Evolutionary conservation across 2,113 vertebrate species (phyloP).

Genomic region (Salvator merianae): DNA sequence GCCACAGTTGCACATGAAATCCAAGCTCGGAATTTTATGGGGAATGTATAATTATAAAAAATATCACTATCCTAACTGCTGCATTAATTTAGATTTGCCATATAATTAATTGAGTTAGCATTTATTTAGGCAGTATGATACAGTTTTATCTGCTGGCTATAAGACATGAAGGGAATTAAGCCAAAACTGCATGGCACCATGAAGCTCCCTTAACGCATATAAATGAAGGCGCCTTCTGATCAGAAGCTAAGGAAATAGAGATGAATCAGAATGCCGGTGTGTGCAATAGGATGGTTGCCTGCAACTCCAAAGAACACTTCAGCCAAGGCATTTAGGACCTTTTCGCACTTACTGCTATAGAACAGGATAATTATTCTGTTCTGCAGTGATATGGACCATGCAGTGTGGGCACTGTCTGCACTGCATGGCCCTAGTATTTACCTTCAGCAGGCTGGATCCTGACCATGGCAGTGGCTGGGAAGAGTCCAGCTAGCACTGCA

Average conservation of each 20-base stretch:
- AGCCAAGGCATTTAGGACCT: too few relatives aligned
- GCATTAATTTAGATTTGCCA: conserved; percentile 29
- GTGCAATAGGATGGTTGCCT: too few relatives aligned
- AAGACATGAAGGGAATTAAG: neutral
- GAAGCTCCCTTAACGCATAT: neutral
- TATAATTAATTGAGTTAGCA: conserved; percentile 38
- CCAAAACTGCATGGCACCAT: conserved; percentile 3
- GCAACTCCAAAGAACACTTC: neutral
- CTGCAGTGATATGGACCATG: too few relatives aligned
- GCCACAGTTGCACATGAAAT: conserved; percentile 45
- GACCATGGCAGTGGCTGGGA: too few relatives aligned
- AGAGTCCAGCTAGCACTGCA: too few relatives aligned
- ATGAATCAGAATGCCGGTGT: neutral
- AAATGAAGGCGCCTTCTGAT: neutral
- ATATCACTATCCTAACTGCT: conserved; percentile 4
- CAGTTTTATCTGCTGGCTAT: neutral
- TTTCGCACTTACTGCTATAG: too few relatives aligned
- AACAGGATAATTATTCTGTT: too few relatives aligned
- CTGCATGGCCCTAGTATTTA: too few relatives aligned
- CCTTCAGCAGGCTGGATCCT: too few relatives aligned
- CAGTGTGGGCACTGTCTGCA: too few relatives aligned
- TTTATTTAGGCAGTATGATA: neutral
- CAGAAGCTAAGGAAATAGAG: neutral
- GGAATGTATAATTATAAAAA: conserved; percentile 38
- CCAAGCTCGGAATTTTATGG: conserved; percentile 36